Base-by-base conservation (phyloP, 2,888 invertebrate genomes). In the Macropis europaea region DNA sequence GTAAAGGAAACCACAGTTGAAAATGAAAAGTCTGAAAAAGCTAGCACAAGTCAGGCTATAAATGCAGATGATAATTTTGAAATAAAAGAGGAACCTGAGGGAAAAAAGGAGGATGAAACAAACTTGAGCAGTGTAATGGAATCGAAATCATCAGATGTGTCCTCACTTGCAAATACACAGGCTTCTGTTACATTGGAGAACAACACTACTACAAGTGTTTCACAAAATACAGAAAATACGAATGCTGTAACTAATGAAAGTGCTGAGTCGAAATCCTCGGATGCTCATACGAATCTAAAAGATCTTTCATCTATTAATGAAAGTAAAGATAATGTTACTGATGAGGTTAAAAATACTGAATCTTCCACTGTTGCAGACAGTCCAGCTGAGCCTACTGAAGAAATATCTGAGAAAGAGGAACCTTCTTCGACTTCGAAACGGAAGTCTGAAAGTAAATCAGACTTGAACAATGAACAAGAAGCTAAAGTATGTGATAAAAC, bases 361-460 rank as follows among this genome's bases (percentile, higher is more conserved):
- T 30, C 30, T 67, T 45, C 45, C 56, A 43, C 19, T 69, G 42
- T 59, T 59, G 24, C 52, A 60, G 60, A 80, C 19, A 4, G n/a
- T 24, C 28, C 26, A 5, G 42, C 28, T 42, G 36, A 63, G 24
- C 9, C 28, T 19, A 2, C n/a, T 19, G 43, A 62, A 47, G 53
- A 66, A 59, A 4, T 13, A 34, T 0, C 26, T 17, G 19, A 61
- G 6, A 42, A 43, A 32, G 43, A 32, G 34, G 47, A 43, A 26
- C 3, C 9, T 11, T 19, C 32, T 2, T 15, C 5, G 13, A 22
- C 19, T 6, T 36, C 19, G 7, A 42, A 45, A 26, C 22, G 40
- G 3, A 40, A 61, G 6, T 42, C 17, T 43, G 5, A 1, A 30
- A n/a, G 38, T 11, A 40, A 60, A 47, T 42, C 34, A 19, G 9